phyloP scores from a whole-genome alignment of 1,140 invertebrate species.

The Diuraphis noxia region DNA sequence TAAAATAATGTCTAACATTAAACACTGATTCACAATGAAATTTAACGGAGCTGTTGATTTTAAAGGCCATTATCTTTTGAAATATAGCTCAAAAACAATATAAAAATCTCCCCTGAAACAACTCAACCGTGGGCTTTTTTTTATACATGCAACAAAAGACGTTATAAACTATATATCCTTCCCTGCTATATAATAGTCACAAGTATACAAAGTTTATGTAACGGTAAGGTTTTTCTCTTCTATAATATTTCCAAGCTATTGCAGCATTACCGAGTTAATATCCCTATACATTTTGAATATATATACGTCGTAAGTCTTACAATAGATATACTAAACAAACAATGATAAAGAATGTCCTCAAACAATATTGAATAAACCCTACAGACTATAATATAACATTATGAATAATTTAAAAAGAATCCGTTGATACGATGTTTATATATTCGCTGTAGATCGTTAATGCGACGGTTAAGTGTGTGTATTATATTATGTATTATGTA shows the following conservation, averaged over 20 bases:
- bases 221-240: slow-evolving; percentile 22
- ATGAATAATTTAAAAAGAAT: slow-evolving; percentile 39
- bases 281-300: slow-evolving; percentile 4
- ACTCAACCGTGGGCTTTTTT: slow-evolving; percentile 23
- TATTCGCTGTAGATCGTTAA: slow-evolving; percentile 10
- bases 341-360: slow-evolving; percentile 23
- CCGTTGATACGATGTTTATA: not conserved
- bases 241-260: not conserved
- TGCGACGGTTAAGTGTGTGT: not conserved
- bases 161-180: slow-evolving; percentile 32
- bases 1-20: slow-evolving; percentile 25
- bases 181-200: not conserved
- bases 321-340: slow-evolving; percentile 15
- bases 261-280: slow-evolving; percentile 24
- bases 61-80: slow-evolving; percentile 39
- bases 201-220: slow-evolving; percentile 41
- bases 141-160: slow-evolving; percentile 18
- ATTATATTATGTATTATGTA: not conserved
- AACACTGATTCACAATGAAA: slow-evolving; percentile 16
- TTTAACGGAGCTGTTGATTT: slow-evolving; percentile 34
- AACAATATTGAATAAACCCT: slow-evolving; percentile 40
- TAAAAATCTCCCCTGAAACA: slow-evolving; percentile 39
- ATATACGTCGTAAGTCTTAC: slow-evolving; percentile 21
- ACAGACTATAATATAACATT: slow-evolving; percentile 23
- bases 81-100: slow-evolving; percentile 37